Percentiles rank a stretch among this genome's conserved stretches.
These are phyloP conservation scores for Chlorops oryzae DNA, from an alignment of 1,140 invertebrate genomes.

Conservation along the genomic window DNA sequence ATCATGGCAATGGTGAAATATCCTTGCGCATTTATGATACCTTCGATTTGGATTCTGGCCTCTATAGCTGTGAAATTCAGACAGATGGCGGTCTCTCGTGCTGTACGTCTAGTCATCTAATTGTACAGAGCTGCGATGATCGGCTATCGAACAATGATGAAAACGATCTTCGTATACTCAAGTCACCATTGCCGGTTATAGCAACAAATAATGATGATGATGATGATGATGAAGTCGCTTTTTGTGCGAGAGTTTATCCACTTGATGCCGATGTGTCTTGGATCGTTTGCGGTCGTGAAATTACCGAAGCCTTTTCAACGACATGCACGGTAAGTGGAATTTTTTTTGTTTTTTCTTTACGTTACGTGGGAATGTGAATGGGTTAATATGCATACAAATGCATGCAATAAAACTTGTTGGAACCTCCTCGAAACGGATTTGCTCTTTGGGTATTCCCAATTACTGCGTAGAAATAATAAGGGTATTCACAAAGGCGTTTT, in stretches of 20 bases:
- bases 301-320: too few species aligned
- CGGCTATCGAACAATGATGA: conserved; percentile 19
- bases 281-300: conserved; percentile 20
- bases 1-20: conserved; percentile 56
- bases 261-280: conserved; percentile 34
- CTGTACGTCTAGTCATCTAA: conserved; percentile 36
- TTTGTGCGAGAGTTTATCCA: conserved; percentile 43
- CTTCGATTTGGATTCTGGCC: conserved; percentile 62
- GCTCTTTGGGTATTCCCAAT: too few species aligned
- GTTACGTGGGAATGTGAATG: too few species aligned
- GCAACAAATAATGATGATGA: conserved; percentile 19
- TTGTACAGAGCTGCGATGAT: conserved; percentile 26
- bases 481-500: too few species aligned
- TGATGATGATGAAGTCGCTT: conserved; percentile 29
- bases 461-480: too few species aligned
- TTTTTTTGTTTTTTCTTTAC: too few species aligned
- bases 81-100: conserved; percentile 26
- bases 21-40: conserved; percentile 60
- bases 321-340: too few species aligned
- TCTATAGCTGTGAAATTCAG: conserved; percentile 61
- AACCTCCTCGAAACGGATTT: too few species aligned
- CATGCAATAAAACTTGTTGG: too few species aligned
- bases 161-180: conserved; percentile 29
- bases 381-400: too few species aligned
- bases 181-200: conserved; percentile 33